Percentiles rank a stretch among this genome's conserved stretches.
Evolutionary conservation across 1,140 invertebrate genomes (phyloP).

Genomic region (Macrosteles quadrilineatus): DNA sequence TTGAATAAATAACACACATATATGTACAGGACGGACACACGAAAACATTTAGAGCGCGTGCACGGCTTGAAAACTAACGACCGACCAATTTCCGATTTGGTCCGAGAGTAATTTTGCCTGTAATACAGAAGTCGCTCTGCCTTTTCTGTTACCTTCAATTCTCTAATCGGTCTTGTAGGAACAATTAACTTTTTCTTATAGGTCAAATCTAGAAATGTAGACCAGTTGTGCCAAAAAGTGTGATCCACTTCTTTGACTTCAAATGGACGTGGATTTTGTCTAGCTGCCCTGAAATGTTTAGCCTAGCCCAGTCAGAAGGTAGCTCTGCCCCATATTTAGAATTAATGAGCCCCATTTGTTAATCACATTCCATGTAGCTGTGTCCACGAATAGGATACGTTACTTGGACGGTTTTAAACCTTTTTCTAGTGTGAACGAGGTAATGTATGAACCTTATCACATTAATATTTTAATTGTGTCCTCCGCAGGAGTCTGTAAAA

Average conservation of each 20-base stretch:
- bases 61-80: too few relatives aligned
- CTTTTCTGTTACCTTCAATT: slow-evolving; percentile 21
- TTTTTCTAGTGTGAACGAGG: slow-evolving; percentile 34
- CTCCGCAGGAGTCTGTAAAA: slow-evolving; percentile 20
- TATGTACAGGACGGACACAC: too few relatives aligned
- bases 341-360: slow-evolving; percentile 29
- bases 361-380: slow-evolving; percentile 32
- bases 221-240: too few relatives aligned
- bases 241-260: slow-evolving; percentile 2
- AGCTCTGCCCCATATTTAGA: slow-evolving; percentile 14
- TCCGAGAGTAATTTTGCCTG: slow-evolving; percentile 23
- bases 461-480: slow-evolving; percentile 27
- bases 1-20: too few relatives aligned
- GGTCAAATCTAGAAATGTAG: slow-evolving; percentile 10
- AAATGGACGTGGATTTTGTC: slow-evolving; percentile 35
- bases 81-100: neutral
- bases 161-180: slow-evolving; percentile 29
- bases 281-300: slow-evolving; percentile 19
- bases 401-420: slow-evolving; percentile 26
- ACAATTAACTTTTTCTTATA: slow-evolving; percentile 16
- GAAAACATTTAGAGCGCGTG: too few relatives aligned
- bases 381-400: slow-evolving; percentile 32
- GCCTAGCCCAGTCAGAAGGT: slow-evolving; percentile 18
- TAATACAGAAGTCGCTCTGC: slow-evolving; percentile 26
- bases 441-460: slow-evolving; percentile 35